A percentile compares a stretch with the other conserved stretches of the same genome.
These are phyloP conservation scores for Anguilla japonica DNA, from an alignment of 2,113 vertebrate genomes.

Conservation along the genomic window DNA sequence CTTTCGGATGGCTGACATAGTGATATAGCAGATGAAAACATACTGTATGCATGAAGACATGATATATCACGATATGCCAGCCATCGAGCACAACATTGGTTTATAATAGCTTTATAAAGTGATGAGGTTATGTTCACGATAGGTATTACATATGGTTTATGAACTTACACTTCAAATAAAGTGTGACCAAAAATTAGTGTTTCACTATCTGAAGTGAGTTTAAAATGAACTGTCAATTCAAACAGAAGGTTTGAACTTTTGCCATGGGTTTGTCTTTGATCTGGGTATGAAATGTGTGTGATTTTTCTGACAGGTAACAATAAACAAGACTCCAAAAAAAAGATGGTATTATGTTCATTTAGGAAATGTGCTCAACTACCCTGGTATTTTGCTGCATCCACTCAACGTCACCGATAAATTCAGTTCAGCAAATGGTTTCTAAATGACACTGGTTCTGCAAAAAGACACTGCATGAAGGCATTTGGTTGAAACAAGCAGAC, in stretches of 20 bases:
- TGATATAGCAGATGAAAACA: slow-evolving; percentile 2
- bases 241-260: slow-evolving; percentile 50
- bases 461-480: slow-evolving; percentile 61
- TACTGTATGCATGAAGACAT: neutral
- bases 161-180: slow-evolving; percentile 3
- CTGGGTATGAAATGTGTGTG: slow-evolving; percentile 30
- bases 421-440: slow-evolving; percentile 69
- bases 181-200: slow-evolving; percentile 5
- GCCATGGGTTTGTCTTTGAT: slow-evolving; percentile 35
- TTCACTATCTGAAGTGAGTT: slow-evolving; percentile 22
- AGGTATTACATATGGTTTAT: neutral
- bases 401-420: slow-evolving; percentile 62
- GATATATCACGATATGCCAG: neutral
- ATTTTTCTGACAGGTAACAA: slow-evolving; percentile 26
- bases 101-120: neutral
- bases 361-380: slow-evolving; percentile 67
- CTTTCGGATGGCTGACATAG: neutral
- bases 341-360: slow-evolving; percentile 52
- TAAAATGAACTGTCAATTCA: slow-evolving; percentile 41
- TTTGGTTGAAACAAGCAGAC: slow-evolving; percentile 62
- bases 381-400: slow-evolving; percentile 59
- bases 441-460: slow-evolving; percentile 69
- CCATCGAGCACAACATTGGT: neutral
- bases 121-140: neutral
- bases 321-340: slow-evolving; percentile 29